phyloP scores from a whole-genome alignment of 2,113 vertebrate genomes.

The Tamias sibiricus region DNA sequence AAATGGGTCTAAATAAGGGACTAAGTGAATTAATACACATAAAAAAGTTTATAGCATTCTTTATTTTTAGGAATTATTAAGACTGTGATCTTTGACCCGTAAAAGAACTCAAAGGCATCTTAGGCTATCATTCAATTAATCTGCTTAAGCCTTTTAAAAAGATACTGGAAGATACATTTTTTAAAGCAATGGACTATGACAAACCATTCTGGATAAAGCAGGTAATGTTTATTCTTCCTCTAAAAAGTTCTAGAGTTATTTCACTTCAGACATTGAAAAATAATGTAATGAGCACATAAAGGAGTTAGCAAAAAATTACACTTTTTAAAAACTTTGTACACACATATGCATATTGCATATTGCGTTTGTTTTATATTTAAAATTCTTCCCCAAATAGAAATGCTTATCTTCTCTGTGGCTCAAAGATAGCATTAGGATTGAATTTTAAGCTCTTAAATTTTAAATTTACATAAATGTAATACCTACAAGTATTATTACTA shows the following conservation, averaged over 20 bases:
- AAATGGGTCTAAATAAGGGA: neutral
- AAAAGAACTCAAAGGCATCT: neutral
- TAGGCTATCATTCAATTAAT: neutral
- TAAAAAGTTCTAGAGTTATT: neutral
- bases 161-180: neutral
- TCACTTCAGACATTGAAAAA: constrained; percentile 3
- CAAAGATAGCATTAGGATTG: constrained; percentile 44
- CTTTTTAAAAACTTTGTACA: neutral
- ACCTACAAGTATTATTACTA: constrained; percentile 44
- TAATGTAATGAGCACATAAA: neutral
- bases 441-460: constrained; percentile 53
- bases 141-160: neutral
- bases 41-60: neutral
- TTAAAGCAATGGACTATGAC: constrained; percentile 5
- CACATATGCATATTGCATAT: neutral
- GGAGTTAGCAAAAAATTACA: neutral
- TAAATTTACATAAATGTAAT: constrained; percentile 59
- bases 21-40: neutral
- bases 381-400: constrained; percentile 44
- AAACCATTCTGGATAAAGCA: neutral
- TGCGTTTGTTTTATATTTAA: constrained; percentile 38
- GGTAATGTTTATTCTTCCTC: neutral
- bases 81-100: neutral
- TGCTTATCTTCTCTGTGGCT: constrained; percentile 14
- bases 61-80: neutral